These are phyloP conservation scores for Macquaria ambigua DNA, from an alignment of 2,113 vertebrate genomes.

Conservation along the genomic window DNA sequence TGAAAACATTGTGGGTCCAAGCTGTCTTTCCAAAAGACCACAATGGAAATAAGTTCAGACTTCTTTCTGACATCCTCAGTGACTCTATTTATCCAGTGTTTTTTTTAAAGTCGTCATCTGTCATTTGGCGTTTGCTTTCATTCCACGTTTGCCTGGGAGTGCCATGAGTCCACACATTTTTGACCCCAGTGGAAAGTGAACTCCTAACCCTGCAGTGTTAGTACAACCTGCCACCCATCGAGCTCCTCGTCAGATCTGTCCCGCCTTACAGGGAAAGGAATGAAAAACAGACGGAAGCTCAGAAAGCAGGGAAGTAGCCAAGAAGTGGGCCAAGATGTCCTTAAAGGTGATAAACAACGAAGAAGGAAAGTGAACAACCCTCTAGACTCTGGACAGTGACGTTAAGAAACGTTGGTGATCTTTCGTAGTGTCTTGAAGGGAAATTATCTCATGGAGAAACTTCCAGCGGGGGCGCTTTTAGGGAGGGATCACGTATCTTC, in stretches of 20 bases:
- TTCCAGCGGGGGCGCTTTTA: neutral
- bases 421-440: conserved; percentile 15
- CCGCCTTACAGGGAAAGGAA: conserved; percentile 56
- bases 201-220: conserved; percentile 20
- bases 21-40: neutral
- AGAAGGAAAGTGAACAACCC: conserved; percentile 6
- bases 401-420: neutral
- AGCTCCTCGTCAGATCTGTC: conserved; percentile 26
- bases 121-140: neutral
- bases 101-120: neutral
- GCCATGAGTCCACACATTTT: conserved; percentile 26
- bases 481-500: conserved; percentile 14
- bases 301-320: neutral
- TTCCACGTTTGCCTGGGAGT: conserved; percentile 2
- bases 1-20: neutral
- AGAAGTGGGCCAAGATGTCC: conserved; percentile 32
- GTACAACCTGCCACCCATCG: conserved; percentile 36
- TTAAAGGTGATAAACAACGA: conserved; percentile 30
- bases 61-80: conserved; percentile 8
- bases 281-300: conserved; percentile 37
- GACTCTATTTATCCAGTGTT: neutral
- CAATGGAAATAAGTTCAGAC: conserved; percentile 5
- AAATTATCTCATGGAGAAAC: conserved; percentile 12
- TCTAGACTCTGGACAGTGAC: neutral
- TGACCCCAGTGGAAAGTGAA: conserved; percentile 38